Conservation (phyloP, 2,113 vertebrate species). For the Agapornis roseicollis region DNA sequence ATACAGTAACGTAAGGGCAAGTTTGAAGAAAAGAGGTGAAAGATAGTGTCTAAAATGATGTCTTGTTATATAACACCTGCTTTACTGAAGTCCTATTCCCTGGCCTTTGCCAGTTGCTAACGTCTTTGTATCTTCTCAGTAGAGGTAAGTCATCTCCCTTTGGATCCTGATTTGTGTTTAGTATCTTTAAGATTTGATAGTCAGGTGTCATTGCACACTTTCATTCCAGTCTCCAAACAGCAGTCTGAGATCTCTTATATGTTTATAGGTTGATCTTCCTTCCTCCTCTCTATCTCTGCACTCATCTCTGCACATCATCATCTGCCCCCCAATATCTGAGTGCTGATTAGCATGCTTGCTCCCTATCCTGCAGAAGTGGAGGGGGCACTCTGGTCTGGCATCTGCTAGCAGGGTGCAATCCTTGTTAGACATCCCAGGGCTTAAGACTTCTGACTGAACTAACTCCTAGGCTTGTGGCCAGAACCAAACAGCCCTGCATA, state of each 20-base stretch:
- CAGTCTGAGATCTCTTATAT: neutral
- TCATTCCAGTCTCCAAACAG: neutral
- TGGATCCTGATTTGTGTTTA: neutral
- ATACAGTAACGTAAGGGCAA: neutral
- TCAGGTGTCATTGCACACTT: neutral
- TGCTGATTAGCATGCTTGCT: neutral
- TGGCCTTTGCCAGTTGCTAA: conserved; percentile 38
- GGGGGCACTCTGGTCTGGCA: too few relatives aligned
- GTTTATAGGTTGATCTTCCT: neutral
- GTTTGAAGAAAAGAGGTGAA: neutral
- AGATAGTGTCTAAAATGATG: neutral
- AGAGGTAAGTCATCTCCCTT: neutral
- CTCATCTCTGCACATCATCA: too few relatives aligned
- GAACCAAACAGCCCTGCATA: neutral
- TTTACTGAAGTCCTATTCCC: conserved; percentile 8
- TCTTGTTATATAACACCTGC: neutral
- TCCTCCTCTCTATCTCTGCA: neutral
- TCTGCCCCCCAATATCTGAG: neutral
- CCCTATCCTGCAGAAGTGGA: neutral
- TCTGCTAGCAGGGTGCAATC: too few relatives aligned
- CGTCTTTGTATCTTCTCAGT: neutral
- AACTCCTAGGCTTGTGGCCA: neutral
- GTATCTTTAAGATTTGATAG: neutral
- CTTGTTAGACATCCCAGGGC: neutral
- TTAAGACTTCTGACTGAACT: neutral